Base-by-base conservation (phyloP, 2,888 invertebrate species). In the Ennomos fuscantarius region DNA sequence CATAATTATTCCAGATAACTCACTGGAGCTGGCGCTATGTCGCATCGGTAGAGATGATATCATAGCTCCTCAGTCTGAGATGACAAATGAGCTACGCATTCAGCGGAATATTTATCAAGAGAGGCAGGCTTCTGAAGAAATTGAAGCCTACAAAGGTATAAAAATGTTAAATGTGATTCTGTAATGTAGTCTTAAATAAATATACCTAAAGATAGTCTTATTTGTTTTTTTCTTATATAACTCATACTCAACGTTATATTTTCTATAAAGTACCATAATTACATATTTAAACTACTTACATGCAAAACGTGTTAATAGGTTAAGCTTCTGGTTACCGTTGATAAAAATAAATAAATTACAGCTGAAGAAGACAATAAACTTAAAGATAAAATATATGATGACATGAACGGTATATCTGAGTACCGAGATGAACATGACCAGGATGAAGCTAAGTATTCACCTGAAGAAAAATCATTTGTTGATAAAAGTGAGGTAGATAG, bases 41-140 rank as follows among this genome's bases (percentile, higher is more conserved):
- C 94, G 95, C 69, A 97, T 99, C 62, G 97, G 97, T 55, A 94
- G 99, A 70, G 97, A 97, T 76, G 98, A 99, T 82, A 98, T 99
- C 50, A 96, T 98, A 72, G 95, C 96, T 66, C 96, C 96, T 72
- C 97, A 97, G 84, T 95, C 96, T 68, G 95, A 94, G 63, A 86
- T 93, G 35, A 93, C 93, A 11, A 93, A 93, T 64, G 93, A 92
- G 65, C 72, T 92, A 40, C 81, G 93, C 8, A 93, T 93, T n/a
- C 89, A 89, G 72, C 80, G 93, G 1, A 93, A 93, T 42, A 93
- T 93, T 41, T 93, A 93, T 60, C 93, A 93, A 67, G 93, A 93
- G 60, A 81, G 92, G 55, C 93, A 93, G 63, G 93, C 89, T 52
- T 92, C 92, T 10, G 93, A 93, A 72, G 93, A 93, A 77, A 92